A percentile compares a stretch with the other conserved stretches of the same genome.
Evolutionary conservation across 2,888 invertebrate species (phyloP).

Genomic region (Congeria kusceri): DNA sequence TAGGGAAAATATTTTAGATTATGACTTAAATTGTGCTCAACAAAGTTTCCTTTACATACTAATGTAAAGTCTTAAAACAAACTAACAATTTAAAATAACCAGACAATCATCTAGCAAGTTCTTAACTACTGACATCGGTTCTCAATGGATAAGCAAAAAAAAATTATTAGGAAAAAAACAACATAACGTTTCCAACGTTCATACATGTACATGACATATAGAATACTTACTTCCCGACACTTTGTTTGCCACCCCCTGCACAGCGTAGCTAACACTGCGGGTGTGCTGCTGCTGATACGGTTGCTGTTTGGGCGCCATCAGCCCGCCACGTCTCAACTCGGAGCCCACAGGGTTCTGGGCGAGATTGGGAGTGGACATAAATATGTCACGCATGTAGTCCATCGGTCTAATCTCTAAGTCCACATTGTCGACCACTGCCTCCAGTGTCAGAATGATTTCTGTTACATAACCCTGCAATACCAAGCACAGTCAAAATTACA

Average conservation of each 20-base stretch:
- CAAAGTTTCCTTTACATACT: too few relatives aligned
- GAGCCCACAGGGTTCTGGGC: slow-evolving; percentile 66
- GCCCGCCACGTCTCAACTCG: slow-evolving; percentile 76
- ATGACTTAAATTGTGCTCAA: too few relatives aligned
- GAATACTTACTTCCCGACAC: slow-evolving; percentile 71
- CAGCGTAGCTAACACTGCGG: slow-evolving; percentile 94
- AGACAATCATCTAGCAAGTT: too few relatives aligned
- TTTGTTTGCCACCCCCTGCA: slow-evolving; percentile 92
- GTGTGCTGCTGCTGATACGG: slow-evolving; percentile 88
- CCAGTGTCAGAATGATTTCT: slow-evolving; percentile 96
- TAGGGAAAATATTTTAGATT: too few relatives aligned
- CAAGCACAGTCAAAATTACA: neutral
- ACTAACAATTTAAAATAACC: too few relatives aligned
- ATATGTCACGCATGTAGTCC: slow-evolving; percentile 95
- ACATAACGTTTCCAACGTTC: too few relatives aligned
- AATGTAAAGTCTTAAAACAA: too few relatives aligned
- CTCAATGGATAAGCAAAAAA: too few relatives aligned
- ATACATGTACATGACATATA: too few relatives aligned
- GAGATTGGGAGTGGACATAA: slow-evolving; percentile 97
- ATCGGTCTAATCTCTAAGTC: slow-evolving; percentile 90
- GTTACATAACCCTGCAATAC: slow-evolving; percentile 95
- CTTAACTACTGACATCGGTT: too few relatives aligned
- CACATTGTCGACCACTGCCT: slow-evolving; percentile 97
- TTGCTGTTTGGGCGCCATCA: slow-evolving; percentile 80
- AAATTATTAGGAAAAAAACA: too few relatives aligned